Conservation (phyloP, 2,113 vertebrate species). For the Myrmecobius fasciatus region DNA sequence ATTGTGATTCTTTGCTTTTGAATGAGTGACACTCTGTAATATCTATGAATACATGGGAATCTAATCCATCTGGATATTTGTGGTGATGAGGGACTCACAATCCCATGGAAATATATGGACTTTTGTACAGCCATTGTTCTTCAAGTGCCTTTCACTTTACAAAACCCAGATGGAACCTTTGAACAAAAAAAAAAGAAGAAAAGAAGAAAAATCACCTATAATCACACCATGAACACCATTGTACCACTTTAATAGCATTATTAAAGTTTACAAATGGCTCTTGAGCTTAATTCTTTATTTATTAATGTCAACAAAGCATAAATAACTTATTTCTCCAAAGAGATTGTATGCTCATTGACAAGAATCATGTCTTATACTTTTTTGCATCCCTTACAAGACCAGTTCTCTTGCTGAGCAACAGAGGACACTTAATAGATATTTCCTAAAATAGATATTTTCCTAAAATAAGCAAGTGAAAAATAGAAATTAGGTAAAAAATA, state of each 20-base stretch:
- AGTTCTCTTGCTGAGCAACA: background rate
- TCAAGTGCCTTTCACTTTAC: background rate
- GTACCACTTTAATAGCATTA: background rate
- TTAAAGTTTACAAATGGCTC: background rate
- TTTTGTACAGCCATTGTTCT: background rate
- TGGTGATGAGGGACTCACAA: background rate
- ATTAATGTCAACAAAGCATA: background rate
- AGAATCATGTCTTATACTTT: conserved; percentile 18
- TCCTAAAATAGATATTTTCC: background rate
- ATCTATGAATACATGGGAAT: background rate
- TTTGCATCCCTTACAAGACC: background rate
- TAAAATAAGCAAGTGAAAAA: background rate
- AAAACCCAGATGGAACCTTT: background rate
- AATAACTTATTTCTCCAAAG: background rate
- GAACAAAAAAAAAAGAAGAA: background rate
- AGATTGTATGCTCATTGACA: background rate
- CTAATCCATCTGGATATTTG: background rate
- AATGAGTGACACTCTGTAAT: background rate
- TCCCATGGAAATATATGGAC: background rate
- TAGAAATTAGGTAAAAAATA: background rate
- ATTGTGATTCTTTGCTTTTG: background rate
- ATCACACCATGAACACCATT: no score
- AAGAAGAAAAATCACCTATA: no score
- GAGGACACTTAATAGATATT: background rate
- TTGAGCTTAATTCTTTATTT: background rate